Base-by-base conservation (phyloP, 2,113 vertebrate species). In the Ictalurus furcatus region DNA sequence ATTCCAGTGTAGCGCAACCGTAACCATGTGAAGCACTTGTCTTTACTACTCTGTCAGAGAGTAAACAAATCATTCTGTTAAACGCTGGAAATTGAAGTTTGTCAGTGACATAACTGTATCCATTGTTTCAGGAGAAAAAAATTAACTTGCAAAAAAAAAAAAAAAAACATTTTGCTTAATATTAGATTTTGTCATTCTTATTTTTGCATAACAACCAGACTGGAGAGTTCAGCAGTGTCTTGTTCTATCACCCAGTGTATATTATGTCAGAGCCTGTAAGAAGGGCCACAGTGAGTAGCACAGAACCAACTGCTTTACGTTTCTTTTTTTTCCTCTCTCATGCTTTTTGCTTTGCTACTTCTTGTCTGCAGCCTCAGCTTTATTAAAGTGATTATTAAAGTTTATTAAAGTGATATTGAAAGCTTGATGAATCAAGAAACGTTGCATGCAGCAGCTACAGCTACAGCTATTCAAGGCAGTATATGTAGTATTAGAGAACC, bases 181-280 rank as follows among this genome's bases (percentile, higher is more conserved):
- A 48, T 48, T 48, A 5, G 87, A 93, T 93, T 93, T 94, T 95
- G 73, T 93, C 94, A 92, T 14, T 65, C 4, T 37, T 86, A 86
- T 90, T 89, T 92, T 95, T 96, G 91, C 93, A 94, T 92, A 94
- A 94, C 90, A 93, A 93, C 91, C 91, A 90, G 92, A 92, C 92
- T 93, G 92, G 85, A 86, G n/a, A 87, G 73, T 79, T 58, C 65
- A 37, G 82, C 82, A 93, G 94, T 94, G 91, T 92, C 93, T 94
- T 86, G 94, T 94, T 93, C 93, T 92, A 92, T 90, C 90, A 90
- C 92, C 90, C 90, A 74, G 56, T 90, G 76, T 90, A 63, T 44
- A 85, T 83, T 76, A 83, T 73, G 73, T 11, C 23, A 37, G 59
- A 19, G 40, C 4, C 25, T 44, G 5, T n/a, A 34, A 40, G 13